Conservation (phyloP, 2,888 invertebrate species). For the Drosophila borealis region DNA sequence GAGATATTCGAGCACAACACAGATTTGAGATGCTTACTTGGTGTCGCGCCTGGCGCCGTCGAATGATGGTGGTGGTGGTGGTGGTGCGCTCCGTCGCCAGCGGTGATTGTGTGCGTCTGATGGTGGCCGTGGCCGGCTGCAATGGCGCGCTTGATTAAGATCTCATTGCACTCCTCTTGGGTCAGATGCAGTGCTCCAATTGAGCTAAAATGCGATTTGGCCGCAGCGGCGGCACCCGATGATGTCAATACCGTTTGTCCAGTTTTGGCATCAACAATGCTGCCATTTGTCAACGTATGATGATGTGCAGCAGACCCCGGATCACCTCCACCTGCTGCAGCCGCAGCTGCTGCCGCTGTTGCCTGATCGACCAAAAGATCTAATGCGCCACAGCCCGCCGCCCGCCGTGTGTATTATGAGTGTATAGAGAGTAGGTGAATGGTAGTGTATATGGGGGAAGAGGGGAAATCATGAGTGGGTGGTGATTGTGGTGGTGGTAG, state of each 20-base stretch:
- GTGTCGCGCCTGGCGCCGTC: slow-evolving; percentile 76
- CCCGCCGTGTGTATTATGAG: slow-evolving; percentile 57
- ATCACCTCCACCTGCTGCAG: slow-evolving; percentile 50
- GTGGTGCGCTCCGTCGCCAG: slow-evolving; percentile 82
- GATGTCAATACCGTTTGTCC: slow-evolving; percentile 84
- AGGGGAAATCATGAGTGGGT: slow-evolving; percentile 2
- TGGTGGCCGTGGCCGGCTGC: slow-evolving; percentile 88
- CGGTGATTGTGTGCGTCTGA: slow-evolving; percentile 85
- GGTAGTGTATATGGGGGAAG: slow-evolving; percentile 5
- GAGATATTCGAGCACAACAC: slow-evolving; percentile 66
- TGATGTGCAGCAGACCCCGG: slow-evolving; percentile 59
- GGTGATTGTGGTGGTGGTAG: slow-evolving; percentile 3
- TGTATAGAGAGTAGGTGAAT: slow-evolving; percentile 16
- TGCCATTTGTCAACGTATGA: slow-evolving; percentile 84
- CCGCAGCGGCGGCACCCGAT: slow-evolving; percentile 73
- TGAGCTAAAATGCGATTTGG: slow-evolving; percentile 88
- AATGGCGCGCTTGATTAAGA: slow-evolving; percentile 90
- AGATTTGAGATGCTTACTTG: slow-evolving; percentile 83
- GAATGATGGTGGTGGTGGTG: slow-evolving; percentile 75
- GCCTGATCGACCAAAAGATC: slow-evolving; percentile 85
- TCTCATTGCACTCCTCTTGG: slow-evolving; percentile 92
- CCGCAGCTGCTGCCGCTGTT: slow-evolving; percentile 73
- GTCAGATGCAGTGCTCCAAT: slow-evolving; percentile 90
- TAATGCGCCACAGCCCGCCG: slow-evolving; percentile 74
- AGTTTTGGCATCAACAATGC: slow-evolving; percentile 84